Evolutionary conservation across 2,797 vertebrate genomes (phyloP).

Genomic region (Stomatorhinus walkeri): DNA sequence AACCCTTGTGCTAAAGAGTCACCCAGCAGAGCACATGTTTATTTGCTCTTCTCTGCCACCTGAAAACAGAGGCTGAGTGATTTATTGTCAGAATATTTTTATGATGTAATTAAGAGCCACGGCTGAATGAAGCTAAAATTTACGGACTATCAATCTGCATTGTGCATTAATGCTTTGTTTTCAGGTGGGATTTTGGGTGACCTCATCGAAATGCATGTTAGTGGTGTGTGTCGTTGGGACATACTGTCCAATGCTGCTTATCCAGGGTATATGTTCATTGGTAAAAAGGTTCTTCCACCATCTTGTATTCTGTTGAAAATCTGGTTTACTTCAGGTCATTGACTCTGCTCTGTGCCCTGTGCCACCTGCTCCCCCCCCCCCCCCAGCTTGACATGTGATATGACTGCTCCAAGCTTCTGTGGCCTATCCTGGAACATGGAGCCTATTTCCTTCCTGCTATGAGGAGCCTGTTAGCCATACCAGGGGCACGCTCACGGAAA

Average conservation of each 20-base stretch:
- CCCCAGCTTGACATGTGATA: background rate
- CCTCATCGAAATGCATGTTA: background rate
- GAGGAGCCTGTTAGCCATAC: background rate
- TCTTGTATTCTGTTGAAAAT: background rate
- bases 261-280: background rate
- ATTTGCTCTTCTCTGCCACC: background rate
- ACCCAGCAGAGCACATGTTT: background rate
- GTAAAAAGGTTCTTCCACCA: background rate
- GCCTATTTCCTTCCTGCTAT: background rate
- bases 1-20: background rate
- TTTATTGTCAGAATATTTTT: background rate
- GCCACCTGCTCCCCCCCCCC: background rate
- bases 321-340: constrained; percentile 11
- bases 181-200: background rate
- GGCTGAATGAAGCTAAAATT: background rate
- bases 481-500: background rate
- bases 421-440: constrained; percentile 13
- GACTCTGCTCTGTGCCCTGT: background rate
- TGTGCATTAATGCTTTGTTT: background rate
- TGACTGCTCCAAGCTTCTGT: background rate
- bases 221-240: background rate
- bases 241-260: background rate
- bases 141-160: background rate
- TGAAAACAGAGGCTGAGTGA: background rate
- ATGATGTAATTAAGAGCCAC: background rate